phyloP scores from a whole-genome alignment of 2,888 invertebrate species.

The Melanostoma scalare region DNA sequence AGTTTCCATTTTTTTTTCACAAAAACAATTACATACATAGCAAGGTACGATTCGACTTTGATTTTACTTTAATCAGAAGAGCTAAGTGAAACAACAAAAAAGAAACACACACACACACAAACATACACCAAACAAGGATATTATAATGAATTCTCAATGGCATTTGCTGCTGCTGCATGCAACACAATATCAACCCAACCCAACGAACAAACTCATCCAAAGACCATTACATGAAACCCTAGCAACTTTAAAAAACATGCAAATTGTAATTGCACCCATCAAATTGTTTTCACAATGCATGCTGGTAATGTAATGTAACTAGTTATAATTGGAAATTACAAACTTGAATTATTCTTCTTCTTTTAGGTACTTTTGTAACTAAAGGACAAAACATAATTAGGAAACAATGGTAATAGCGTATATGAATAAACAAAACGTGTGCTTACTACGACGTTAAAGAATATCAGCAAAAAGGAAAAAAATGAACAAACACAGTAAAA shows the following conservation, averaged over 20 bases:
- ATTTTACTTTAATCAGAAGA: conserved; percentile 43
- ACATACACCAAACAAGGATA: conserved; percentile 51
- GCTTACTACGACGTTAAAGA: too few relatives aligned
- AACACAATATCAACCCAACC: conserved; percentile 41
- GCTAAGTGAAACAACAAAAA: conserved; percentile 20
- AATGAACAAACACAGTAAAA: conserved; percentile 19
- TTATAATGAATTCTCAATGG: conserved; percentile 69
- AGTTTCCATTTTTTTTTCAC: conserved; percentile 54
- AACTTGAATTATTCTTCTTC: conserved; percentile 34
- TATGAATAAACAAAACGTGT: conserved; percentile 5
- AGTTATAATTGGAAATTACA: conserved; percentile 52
- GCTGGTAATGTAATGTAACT: conserved; percentile 36
- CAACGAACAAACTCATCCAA: background rate
- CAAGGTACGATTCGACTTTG: conserved; percentile 63
- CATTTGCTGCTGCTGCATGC: conserved; percentile 52
- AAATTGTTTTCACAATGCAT: conserved; percentile 21
- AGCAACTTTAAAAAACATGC: conserved; percentile 52
- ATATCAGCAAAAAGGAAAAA: background rate
- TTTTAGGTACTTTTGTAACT: conserved; percentile 9
- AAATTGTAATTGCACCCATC: conserved; percentile 61
- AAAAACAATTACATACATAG: conserved; percentile 41
- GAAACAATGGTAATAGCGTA: conserved; percentile 34
- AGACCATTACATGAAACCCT: conserved; percentile 39
- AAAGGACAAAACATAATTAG: conserved; percentile 62
- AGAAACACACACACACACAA: background rate